Percentiles rank a stretch among this genome's conserved stretches.
These are phyloP conservation scores for Nomada flava DNA, from an alignment of 2,888 invertebrate species.

Conservation along the genomic window DNA sequence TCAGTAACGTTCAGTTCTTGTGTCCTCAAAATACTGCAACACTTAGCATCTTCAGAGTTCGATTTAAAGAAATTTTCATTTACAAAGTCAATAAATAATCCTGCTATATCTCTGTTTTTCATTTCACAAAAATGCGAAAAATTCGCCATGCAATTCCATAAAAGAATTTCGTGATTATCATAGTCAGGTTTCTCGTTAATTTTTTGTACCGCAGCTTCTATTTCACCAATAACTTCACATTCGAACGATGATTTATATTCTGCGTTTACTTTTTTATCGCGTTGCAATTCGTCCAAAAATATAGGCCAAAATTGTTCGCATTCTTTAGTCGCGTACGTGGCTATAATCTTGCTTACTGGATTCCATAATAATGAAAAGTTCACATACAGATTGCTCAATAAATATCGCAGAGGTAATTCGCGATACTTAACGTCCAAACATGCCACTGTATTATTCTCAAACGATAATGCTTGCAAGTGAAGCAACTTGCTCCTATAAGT, in stretches of 20 bases:
- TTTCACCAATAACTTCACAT: conserved; percentile 71
- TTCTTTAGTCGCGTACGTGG: conserved; percentile 87
- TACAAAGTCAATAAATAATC: conserved; percentile 92
- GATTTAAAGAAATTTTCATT: conserved; percentile 88
- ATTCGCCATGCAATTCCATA: conserved; percentile 92
- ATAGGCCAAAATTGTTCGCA: conserved; percentile 90
- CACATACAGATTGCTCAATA: conserved; percentile 92
- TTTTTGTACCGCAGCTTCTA: conserved; percentile 76
- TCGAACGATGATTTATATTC: conserved; percentile 59
- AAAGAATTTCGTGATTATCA: conserved; percentile 90
- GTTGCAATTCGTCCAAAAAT: conserved; percentile 87
- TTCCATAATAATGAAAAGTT: conserved; percentile 97
- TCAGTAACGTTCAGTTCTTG: conserved; percentile 43
- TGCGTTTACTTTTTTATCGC: conserved; percentile 76
- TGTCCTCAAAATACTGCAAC: conserved; percentile 85
- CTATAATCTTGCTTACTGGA: conserved; percentile 91
- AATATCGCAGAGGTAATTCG: conserved; percentile 90
- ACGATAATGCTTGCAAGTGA: conserved; percentile 90
- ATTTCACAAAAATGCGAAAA: conserved; percentile 92
- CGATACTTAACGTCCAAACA: conserved; percentile 86
- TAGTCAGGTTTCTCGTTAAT: conserved; percentile 88
- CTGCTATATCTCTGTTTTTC: conserved; percentile 92
- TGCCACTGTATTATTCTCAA: conserved; percentile 82
- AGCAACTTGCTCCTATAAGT: conserved; percentile 92
- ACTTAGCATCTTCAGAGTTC: conserved; percentile 86